Evolutionary conservation across 1,140 invertebrate species (phyloP), one percentile per base, ranked within the genome.

Genomic region (Drosophila ercepeae): DNA sequence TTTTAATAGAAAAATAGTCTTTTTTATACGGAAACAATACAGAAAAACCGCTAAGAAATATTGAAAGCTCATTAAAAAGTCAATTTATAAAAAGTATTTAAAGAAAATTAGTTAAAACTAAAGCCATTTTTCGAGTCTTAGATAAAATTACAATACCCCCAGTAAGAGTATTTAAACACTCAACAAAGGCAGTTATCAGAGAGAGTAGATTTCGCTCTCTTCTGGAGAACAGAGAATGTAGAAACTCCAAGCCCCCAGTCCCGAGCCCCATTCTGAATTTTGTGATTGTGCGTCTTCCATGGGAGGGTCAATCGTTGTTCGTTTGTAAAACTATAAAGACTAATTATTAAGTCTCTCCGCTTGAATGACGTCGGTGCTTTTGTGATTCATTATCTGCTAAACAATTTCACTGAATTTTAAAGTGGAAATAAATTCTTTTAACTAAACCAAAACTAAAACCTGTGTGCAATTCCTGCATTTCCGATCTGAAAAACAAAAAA

Each of bases 381-480:
- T 59, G 55, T 64, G 60, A 64, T 27, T 64, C 60, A 49, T 9
- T 61, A 34, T 61, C 23, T 36, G 13, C 29, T 8, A 27, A 29
- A 4, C 21, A 21, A 21, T 21, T 21, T 21, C 2, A 39, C 36
- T 39, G n/a, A n/a, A n/a, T n/a, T n/a, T n/a, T n/a, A 11, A 13
- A 9, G 13, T 14, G 36, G 36, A n/a, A 3, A 39, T 4, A 5
- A 13, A 13, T 39, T 39, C 14, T 16, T 25, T 23, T 44, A 23
- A 64, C 41, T 64, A 48, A 63, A 55, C 34, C 19, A 16, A 32
- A 23, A 64, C 41, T 64, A 48, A 63, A 55, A 45, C 19, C n/a
- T 58, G 13, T 59, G 14, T 53, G 18, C 36, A 18, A 42, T 14
- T 44, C 14, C 55, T 41, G 23, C 36, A 39, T 39, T 39, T 39